Evolutionary conservation across 1,140 invertebrate species (phyloP), one percentile per base, ranked within the genome.

Genomic region (Hestina assimilis): DNA sequence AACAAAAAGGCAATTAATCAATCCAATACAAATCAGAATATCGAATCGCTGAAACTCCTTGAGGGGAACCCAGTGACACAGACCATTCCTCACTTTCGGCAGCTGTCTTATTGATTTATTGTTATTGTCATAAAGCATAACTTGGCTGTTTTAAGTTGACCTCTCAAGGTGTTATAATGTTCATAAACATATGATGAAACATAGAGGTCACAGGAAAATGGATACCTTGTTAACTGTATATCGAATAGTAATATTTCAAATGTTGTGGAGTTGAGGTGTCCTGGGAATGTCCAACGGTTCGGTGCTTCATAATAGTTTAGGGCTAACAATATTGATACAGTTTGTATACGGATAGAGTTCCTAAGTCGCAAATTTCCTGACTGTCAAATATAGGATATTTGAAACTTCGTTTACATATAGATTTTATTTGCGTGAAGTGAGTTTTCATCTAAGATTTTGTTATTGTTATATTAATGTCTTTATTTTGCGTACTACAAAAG

Each of bases 1-100:
- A 31, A 31, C 28, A 38, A 17, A 38, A 38, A 38, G 19, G 14
- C 15, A 26, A 54, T 54, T 54, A 45, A 45, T 45, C 51, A 54
- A 33, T 31, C 20, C 24, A 23, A 60, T 53, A 57, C 45, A 31
- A 23, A 47, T 29, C 12, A 12, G 33, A 59, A 42, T 17, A 60
- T 41, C 26, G 26, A 45, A 43, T 54, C 28, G 35, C 15, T 62
- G 31, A 40, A 68, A 73, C 54, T 75, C 66, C 72, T 67, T 21
- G 62, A 66, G 70, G 70, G 67, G 57, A 28, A 46, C 41, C 56
- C 20, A 54, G 33, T 66, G 58, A 58, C 59, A 50, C 23, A 48
- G 41, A 68, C 68, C 72, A 78, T 75, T 78, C 59, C 43, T 78
- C 72, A 78, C 66, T 68, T 72, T 69, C 61, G 65, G 67, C 67